A percentile compares a stretch with the other conserved stretches of the same genome.
Evolutionary conservation across 1,140 invertebrate species (phyloP).

Genomic region (Oscheius sp.): DNA sequence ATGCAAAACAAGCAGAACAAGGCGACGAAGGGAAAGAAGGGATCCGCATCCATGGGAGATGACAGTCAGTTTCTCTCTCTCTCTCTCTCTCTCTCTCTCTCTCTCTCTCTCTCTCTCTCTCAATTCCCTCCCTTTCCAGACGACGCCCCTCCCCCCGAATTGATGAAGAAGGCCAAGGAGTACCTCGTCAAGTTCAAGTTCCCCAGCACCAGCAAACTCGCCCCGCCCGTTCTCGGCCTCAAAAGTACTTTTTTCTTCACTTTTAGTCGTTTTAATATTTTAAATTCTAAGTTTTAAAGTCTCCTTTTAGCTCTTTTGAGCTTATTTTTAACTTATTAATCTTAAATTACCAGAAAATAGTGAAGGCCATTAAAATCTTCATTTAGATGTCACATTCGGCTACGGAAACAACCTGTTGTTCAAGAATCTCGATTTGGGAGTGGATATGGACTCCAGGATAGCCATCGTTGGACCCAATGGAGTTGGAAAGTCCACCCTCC

Average conservation of each 20-base stretch:
- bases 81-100: no score
- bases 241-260: slow-evolving; percentile 63
- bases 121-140: slow-evolving; percentile 63
- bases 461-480: slow-evolving; percentile 70
- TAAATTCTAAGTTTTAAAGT: no score
- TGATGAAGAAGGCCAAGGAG: slow-evolving; percentile 82
- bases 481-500: slow-evolving; percentile 94
- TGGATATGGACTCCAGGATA: slow-evolving; percentile 81
- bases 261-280: no score
- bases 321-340: no score
- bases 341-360: no score
- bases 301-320: no score
- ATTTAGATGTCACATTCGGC: slow-evolving; percentile 33
- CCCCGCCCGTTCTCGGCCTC: slow-evolving; percentile 88
- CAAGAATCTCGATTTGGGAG: slow-evolving; percentile 84
- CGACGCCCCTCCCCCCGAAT: slow-evolving; percentile 73
- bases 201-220: slow-evolving; percentile 86
- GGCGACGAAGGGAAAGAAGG: slow-evolving; percentile 49
- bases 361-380: background rate
- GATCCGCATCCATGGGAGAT: slow-evolving; percentile 57
- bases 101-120: no score
- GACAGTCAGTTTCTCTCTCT: slow-evolving; percentile 14
- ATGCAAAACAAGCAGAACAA: slow-evolving; percentile 71
- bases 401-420: slow-evolving; percentile 76
- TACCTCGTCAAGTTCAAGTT: slow-evolving; percentile 96